Evolutionary conservation across 2,888 invertebrate genomes (phyloP).

Genomic region (Tortricodes alternella): DNA sequence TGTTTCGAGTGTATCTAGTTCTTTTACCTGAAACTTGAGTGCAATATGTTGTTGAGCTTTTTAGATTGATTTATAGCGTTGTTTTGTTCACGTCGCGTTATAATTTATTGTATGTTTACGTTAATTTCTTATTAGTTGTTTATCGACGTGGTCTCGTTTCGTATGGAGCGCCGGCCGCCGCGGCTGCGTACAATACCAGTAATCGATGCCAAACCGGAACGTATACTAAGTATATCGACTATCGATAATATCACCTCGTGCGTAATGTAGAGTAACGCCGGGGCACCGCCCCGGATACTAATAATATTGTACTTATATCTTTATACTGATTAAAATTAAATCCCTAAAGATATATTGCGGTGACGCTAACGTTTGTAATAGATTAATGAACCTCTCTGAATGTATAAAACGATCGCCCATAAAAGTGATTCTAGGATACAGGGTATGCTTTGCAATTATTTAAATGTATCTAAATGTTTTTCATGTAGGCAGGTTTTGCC

Average conservation of each 20-base stretch:
- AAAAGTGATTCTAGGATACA: slow-evolving; percentile 94
- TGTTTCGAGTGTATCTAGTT: slow-evolving; percentile 65
- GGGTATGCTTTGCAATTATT: slow-evolving; percentile 97
- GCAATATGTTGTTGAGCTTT: slow-evolving; percentile 80
- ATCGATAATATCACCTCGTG: slow-evolving; percentile 73
- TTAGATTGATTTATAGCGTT: slow-evolving; percentile 64
- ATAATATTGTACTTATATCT: slow-evolving; percentile 73
- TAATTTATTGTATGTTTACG: slow-evolving; percentile 48
- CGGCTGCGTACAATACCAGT: slow-evolving; percentile 59
- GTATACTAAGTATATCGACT: slow-evolving; percentile 75
- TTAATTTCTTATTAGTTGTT: slow-evolving; percentile 61
- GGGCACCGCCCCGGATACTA: slow-evolving; percentile 56
- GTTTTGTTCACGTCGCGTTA: slow-evolving; percentile 51
- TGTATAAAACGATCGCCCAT: slow-evolving; percentile 83
- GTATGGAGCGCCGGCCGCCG: slow-evolving; percentile 36
- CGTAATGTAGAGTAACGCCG: slow-evolving; percentile 69
- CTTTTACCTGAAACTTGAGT: slow-evolving; percentile 66
- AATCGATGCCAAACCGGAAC: slow-evolving; percentile 79
- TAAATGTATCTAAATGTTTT: slow-evolving; percentile 86
- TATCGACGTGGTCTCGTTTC: slow-evolving; percentile 59
- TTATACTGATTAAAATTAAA: slow-evolving; percentile 74
- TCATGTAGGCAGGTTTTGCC: slow-evolving; percentile 75
- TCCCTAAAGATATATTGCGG: slow-evolving; percentile 72
- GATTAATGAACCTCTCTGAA: slow-evolving; percentile 77
- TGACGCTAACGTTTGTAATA: slow-evolving; percentile 74